Percentiles rank a stretch among this genome's conserved stretches.
phyloP scores from a whole-genome alignment of 2,888 invertebrate genomes.

The Caenorhabditis imperialis region DNA sequence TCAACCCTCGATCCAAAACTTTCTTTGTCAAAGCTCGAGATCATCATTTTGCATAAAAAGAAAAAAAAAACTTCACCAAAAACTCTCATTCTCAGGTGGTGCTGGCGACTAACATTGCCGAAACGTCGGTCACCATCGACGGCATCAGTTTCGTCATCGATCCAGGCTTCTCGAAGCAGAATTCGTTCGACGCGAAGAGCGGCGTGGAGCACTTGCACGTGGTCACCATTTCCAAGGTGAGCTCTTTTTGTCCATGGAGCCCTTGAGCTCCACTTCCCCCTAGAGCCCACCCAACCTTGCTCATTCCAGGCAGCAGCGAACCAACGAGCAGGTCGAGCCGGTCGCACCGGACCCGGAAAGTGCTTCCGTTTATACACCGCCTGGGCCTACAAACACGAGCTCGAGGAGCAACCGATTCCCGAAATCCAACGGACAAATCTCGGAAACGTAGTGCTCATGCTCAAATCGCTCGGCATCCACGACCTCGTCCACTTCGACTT shows the following conservation, averaged over 20 bases:
- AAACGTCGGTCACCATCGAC: slow-evolving; percentile 98
- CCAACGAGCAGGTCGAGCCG: slow-evolving; percentile 95
- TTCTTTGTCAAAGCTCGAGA: too few relatives aligned
- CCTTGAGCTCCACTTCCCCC: too few relatives aligned
- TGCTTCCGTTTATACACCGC: slow-evolving; percentile 98
- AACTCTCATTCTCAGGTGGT: slow-evolving; percentile 88
- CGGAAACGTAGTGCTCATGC: slow-evolving; percentile 94
- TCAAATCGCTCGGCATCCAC: slow-evolving; percentile 96
- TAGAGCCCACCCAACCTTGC: too few relatives aligned
- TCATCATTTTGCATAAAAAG: too few relatives aligned
- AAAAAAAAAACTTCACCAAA: too few relatives aligned
- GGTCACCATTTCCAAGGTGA: slow-evolving; percentile 92
- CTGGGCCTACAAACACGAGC: slow-evolving; percentile 97
- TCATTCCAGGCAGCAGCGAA: slow-evolving; percentile 87
- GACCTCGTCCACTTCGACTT: slow-evolving; percentile 98
- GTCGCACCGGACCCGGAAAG: slow-evolving; percentile 97
- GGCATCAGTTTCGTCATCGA: slow-evolving; percentile 99
- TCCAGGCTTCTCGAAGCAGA: slow-evolving; percentile 99
- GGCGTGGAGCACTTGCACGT: slow-evolving; percentile 99
- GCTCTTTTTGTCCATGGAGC: not conserved
- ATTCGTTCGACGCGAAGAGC: slow-evolving; percentile 95
- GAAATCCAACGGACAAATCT: slow-evolving; percentile 98
- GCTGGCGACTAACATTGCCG: slow-evolving; percentile 97
- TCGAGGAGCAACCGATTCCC: slow-evolving; percentile 97
- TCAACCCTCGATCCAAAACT: not conserved